Conservation (phyloP, 1,140 invertebrate genomes). For the Babylonia areolata region DNA sequence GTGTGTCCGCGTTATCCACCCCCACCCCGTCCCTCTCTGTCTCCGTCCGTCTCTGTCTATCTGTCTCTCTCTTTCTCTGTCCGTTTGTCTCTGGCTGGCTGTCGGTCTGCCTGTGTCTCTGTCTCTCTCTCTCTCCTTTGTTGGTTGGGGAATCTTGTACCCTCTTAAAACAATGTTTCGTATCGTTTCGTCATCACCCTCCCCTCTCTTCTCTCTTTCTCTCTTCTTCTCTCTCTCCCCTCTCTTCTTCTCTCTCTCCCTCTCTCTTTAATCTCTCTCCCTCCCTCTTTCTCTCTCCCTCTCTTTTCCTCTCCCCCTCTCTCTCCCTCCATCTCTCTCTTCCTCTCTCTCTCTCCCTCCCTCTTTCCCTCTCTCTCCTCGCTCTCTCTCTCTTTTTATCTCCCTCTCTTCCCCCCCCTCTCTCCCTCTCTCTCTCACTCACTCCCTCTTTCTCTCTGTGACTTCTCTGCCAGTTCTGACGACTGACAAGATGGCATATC, state of each 20-base stretch:
- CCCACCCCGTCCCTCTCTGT: not conserved
- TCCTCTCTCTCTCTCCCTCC: not conserved
- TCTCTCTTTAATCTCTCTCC: not conserved
- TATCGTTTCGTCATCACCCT: not conserved
- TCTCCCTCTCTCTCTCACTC: not conserved
- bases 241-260: not conserved
- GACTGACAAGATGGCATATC: too few species aligned
- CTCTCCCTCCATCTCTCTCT: not conserved
- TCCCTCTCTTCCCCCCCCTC: not conserved
- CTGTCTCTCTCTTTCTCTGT: too few species aligned
- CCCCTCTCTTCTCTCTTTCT: not conserved
- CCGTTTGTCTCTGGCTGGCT: not conserved
- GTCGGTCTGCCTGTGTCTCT: not conserved
- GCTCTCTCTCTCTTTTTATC: not conserved
- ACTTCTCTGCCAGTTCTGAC: not conserved
- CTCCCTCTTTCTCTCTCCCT: not conserved
- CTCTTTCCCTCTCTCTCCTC: not conserved
- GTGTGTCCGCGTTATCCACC: too few species aligned
- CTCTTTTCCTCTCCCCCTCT: not conserved
- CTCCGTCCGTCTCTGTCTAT: not conserved
- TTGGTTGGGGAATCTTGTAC: not conserved
- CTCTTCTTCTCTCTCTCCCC: too few species aligned
- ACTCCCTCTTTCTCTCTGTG: not conserved
- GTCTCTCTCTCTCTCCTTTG: not conserved
- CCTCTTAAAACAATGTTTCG: too few species aligned